Evolutionary conservation across 2,113 vertebrate genomes (phyloP), one percentile per base, ranked within the genome.

Genomic region (Mystacornis crossleyi): DNA sequence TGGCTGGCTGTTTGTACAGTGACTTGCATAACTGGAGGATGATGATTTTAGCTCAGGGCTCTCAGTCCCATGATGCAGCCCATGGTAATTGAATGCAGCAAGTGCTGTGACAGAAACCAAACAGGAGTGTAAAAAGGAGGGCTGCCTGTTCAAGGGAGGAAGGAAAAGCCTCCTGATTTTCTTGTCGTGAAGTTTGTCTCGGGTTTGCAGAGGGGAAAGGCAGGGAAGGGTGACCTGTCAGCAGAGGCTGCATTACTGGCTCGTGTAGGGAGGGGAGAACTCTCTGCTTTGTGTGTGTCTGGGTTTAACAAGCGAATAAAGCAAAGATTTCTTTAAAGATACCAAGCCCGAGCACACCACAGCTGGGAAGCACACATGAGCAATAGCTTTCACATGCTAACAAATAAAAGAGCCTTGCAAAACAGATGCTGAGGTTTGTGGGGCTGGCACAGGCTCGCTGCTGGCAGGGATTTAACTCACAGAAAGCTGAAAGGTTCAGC

Each of bases 351-450:
- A 95, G 84, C 40, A 53, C 92, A 66, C 96, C 94, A 77, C 98
- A 98, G 98, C 98, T 98, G 98, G 97, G 97, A 97, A 97, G 95
- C 95, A 96, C 93, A 86, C 81, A 93, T 94, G 95, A 98, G 97
- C 96, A 97, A 97, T 97, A 95, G 92, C 95, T 98, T 98, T 97
- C 97, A 96, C 97, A 97, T 98, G 97, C 96, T 97, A 97, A 96
- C 97, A 97, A 97, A 97, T 98, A 96, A 96, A 97, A 96, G 72
- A 93, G 88, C 97, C 96, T 98, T 95, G 97, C 97, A 98, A 98
- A 98, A 98, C 98, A 98, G 98, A 98, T 98, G 98, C 97, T 97
- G 96, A 97, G 86, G 84, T 84, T 94, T 95, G 90, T 90, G 94
- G 97, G 96, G 96, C 96, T 98, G 98, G 98, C 98, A 98, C 92